These are phyloP conservation scores for Dynastes grantii DNA, from an alignment of 2,888 invertebrate species.

Conservation along the genomic window DNA sequence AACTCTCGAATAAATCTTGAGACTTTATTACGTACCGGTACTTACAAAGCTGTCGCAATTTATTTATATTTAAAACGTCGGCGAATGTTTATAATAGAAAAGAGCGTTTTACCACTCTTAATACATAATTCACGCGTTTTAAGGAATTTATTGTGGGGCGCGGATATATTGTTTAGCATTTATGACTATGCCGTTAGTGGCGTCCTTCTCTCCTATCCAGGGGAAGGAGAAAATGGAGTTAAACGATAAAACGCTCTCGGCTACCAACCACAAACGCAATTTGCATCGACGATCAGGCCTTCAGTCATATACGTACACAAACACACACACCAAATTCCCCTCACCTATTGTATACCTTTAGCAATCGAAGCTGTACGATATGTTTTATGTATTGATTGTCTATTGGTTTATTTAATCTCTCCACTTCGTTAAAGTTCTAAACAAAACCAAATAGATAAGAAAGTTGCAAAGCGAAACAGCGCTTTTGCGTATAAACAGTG, in stretches of 20 bases:
- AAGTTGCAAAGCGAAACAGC: slow-evolving; percentile 29
- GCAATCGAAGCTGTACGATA: slow-evolving; percentile 18
- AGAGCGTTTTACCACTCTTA: slow-evolving; percentile 55
- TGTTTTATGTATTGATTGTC: slow-evolving; percentile 42
- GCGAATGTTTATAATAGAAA: slow-evolving; percentile 54
- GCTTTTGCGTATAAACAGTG: not conserved
- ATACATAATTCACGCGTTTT: slow-evolving; percentile 61
- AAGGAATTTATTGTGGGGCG: slow-evolving; percentile 60
- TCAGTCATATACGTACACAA: not conserved
- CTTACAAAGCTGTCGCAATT: slow-evolving; percentile 28
- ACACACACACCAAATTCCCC: not conserved
- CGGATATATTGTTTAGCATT: slow-evolving; percentile 62
- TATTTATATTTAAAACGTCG: slow-evolving; percentile 53
- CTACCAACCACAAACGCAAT: slow-evolving; percentile 63
- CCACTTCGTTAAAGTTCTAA: slow-evolving; percentile 20
- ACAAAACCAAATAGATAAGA: slow-evolving; percentile 32
- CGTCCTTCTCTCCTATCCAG: slow-evolving; percentile 54
- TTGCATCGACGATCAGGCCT: slow-evolving; percentile 62
- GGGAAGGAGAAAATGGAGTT: slow-evolving; percentile 62
- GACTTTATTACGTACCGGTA: slow-evolving; percentile 27
- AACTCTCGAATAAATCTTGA: slow-evolving; percentile 12
- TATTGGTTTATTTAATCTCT: slow-evolving; percentile 43
- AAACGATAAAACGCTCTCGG: slow-evolving; percentile 64
- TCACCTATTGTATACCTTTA: slow-evolving; percentile 47
- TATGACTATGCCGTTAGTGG: slow-evolving; percentile 61